Evolutionary conservation across 2,888 invertebrate species (phyloP), one percentile per base, ranked within the genome.

Genomic region (Epinotia bilunana): DNA sequence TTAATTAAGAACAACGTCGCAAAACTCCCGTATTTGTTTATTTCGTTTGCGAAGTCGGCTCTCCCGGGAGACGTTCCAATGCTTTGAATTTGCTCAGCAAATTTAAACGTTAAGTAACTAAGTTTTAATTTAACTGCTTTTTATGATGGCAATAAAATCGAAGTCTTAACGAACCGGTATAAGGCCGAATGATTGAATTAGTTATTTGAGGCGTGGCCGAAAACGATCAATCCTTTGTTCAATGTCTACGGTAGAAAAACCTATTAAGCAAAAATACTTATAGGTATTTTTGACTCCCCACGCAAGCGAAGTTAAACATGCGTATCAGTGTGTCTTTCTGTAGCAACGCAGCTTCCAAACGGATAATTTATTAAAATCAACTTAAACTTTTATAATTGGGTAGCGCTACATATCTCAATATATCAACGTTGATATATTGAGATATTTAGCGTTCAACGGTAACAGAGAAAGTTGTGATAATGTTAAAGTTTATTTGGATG

Each of bases 91-190:
- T 71, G 65, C 71, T 60, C 71, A 39, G 65, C 70, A 71, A 74
- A 74, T 74, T 71, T 74, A 71, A 74, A 64, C 69, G 63, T 63
- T 71, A 74, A 71, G 74, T 71, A 71, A 71, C 70, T 71, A 71
- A 74, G 64, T 74, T 71, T 74, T 74, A 74, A 74, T 74, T 74
- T 65, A 70, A 71, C 49, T 74, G 71, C 70, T 65, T 74, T 71
- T 70, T 65, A 71, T 64, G 74, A 74, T 43, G 33, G 43, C 74
- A 65, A 74, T 74, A 71, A 74, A 74, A 74, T 71, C 65, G 70
- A 74, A 71, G 58, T 65, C 65, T 71, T 71, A 70, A 70, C 70
- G 63, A 64, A 20, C 63, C 39, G 28, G 39, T 58, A 60, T 55
- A 60, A 46, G 53, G 39, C 33, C 20, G 43, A 55, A 39, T 67